phyloP scores from a whole-genome alignment of 2,888 invertebrate species.

The Auanema freiburgensis region DNA sequence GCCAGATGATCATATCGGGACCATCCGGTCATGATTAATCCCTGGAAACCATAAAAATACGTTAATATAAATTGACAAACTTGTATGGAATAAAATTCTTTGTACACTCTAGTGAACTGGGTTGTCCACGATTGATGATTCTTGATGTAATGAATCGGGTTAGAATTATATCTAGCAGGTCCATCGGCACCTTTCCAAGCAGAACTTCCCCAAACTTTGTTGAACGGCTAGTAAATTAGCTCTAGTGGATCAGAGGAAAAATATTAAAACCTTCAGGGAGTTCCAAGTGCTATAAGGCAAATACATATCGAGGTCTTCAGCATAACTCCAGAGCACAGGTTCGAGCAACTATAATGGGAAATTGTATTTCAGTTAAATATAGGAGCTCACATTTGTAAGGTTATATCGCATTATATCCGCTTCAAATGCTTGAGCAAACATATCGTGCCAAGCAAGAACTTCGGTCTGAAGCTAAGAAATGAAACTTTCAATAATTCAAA shows the following conservation, averaged over 20 bases:
- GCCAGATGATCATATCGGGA: slow-evolving; percentile 68
- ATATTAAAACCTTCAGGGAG: slow-evolving; percentile 42
- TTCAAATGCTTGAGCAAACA: slow-evolving; percentile 53
- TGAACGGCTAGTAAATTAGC: slow-evolving; percentile 73
- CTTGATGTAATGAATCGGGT: slow-evolving; percentile 67
- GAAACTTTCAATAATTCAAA: slow-evolving; percentile 9
- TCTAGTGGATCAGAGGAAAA: no score
- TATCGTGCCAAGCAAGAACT: slow-evolving; percentile 65
- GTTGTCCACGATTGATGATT: slow-evolving; percentile 68
- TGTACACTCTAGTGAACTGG: slow-evolving; percentile 60
- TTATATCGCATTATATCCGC: slow-evolving; percentile 46
- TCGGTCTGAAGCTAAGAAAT: slow-evolving; percentile 25
- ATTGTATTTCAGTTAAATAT: background rate
- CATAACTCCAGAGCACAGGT: slow-evolving; percentile 63
- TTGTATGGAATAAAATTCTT: slow-evolving; percentile 56
- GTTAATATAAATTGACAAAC: slow-evolving; percentile 9
- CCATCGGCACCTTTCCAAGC: slow-evolving; percentile 75
- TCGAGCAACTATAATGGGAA: slow-evolving; percentile 39
- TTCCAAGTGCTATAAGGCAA: slow-evolving; percentile 71
- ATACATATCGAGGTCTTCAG: slow-evolving; percentile 60
- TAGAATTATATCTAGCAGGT: slow-evolving; percentile 64
- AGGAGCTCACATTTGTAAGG: slow-evolving; percentile 30
- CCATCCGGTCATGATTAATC: slow-evolving; percentile 68
- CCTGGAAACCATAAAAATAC: slow-evolving; percentile 56
- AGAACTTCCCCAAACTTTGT: slow-evolving; percentile 76